phyloP scores from a whole-genome alignment of 2,113 vertebrate species.

The Semnopithecus entellus region DNA sequence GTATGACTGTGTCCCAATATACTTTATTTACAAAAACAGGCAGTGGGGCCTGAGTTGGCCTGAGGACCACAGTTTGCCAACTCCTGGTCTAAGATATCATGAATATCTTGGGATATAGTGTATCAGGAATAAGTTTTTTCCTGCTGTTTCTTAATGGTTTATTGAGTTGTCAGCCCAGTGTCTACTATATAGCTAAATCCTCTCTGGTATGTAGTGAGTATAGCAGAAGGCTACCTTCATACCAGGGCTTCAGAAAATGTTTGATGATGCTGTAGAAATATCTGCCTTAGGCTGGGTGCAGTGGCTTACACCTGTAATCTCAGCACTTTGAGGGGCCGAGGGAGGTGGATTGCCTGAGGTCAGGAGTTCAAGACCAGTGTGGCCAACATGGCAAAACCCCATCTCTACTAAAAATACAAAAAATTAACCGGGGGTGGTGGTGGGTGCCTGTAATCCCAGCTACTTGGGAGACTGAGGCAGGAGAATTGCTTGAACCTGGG shows the following conservation, averaged over 20 bases:
- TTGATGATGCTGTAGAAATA: not conserved
- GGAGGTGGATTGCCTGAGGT: no score
- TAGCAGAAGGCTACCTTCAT: not conserved
- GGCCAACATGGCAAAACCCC: no score
- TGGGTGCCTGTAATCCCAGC: no score
- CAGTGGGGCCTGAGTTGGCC: not conserved
- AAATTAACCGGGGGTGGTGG: no score
- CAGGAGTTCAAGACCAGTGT: no score
- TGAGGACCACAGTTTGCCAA: not conserved
- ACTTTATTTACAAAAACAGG: conserved; percentile 3
- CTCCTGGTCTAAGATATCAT: not conserved
- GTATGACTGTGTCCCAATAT: not conserved
- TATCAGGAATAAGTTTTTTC: conserved; percentile 13
- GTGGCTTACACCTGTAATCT: no score
- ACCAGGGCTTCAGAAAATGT: not conserved
- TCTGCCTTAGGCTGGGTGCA: not conserved
- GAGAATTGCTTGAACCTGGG: no score
- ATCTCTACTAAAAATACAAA: no score
- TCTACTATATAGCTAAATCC: not conserved
- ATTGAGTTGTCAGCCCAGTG: not conserved
- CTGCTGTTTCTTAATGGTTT: conserved; percentile 36
- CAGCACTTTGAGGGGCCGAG: no score
- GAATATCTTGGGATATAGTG: not conserved
- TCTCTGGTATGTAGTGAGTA: not conserved
- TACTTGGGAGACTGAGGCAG: no score